Evolutionary conservation across 2,113 vertebrate species (phyloP).

Genomic region (Eclectus roratus): DNA sequence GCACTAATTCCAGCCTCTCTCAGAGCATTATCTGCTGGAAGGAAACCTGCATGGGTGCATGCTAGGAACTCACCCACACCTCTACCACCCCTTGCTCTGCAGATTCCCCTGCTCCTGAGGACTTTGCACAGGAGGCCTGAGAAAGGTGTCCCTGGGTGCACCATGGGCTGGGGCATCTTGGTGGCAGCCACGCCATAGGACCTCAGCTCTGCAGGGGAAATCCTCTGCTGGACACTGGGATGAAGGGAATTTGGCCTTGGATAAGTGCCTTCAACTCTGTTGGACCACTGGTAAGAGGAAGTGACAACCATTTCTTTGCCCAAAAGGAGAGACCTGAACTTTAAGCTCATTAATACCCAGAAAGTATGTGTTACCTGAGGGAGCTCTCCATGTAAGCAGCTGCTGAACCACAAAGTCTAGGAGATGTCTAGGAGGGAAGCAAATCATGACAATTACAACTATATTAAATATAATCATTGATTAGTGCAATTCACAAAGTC

Average conservation of each 20-base stretch:
- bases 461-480: neutral
- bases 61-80: neutral
- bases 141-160: accelerated
- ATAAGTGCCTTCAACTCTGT: neutral
- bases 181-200: accelerated
- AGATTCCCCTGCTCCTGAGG: neutral
- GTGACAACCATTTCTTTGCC: neutral
- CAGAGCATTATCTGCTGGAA: neutral
- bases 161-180: neutral
- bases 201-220: neutral
- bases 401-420: neutral
- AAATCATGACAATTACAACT: neutral
- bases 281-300: neutral
- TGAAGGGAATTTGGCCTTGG: neutral
- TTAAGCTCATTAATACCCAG: neutral
- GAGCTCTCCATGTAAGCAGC: neutral
- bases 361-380: neutral
- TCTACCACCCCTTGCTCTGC: neutral
- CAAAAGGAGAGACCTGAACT: neutral
- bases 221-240: neutral
- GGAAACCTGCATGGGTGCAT: neutral
- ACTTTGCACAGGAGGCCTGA: neutral
- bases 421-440: neutral
- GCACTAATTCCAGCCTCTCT: neutral
- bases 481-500: neutral